Evolutionary conservation across 2,113 vertebrate genomes (phyloP).

Genomic region (Orientallactaga bullata): DNA sequence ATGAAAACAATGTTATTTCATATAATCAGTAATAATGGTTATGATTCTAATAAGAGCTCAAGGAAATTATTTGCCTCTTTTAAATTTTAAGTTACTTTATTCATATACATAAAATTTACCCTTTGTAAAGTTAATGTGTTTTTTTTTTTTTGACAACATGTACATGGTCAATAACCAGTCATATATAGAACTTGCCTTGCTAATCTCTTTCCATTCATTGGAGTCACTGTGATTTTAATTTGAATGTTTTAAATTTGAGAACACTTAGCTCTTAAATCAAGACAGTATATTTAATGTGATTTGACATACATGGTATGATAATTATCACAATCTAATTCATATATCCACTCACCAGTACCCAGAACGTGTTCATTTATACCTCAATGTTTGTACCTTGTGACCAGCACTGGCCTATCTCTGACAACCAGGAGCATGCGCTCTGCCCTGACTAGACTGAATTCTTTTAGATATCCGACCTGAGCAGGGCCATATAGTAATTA

Average conservation of each 20-base stretch:
- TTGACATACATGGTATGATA: too few species aligned
- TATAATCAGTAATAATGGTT: not conserved
- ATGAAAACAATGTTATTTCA: not conserved
- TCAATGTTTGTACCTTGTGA: not conserved
- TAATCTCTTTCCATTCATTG: not conserved
- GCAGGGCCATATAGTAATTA: rapidly evolving
- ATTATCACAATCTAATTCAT: too few species aligned
- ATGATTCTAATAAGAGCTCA: not conserved
- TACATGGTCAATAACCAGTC: not conserved
- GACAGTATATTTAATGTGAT: not conserved
- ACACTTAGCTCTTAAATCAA: not conserved
- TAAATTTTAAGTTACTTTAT: not conserved
- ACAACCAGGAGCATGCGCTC: not conserved
- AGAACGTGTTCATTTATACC: not conserved
- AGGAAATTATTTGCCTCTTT: not conserved
- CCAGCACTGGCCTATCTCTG: too few species aligned
- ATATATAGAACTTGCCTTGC: not conserved
- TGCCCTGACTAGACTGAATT: not conserved
- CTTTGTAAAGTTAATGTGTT: not conserved
- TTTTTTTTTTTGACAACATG: not conserved
- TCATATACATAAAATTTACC: not conserved
- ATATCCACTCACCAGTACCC: too few species aligned
- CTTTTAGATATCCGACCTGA: not conserved
- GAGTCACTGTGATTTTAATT: not conserved
- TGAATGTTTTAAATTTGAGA: not conserved